A percentile compares a stretch with the other conserved stretches of the same genome.
Evolutionary conservation across 2,888 invertebrate genomes (phyloP).

Genomic region (Dichetophora obliterata): DNA sequence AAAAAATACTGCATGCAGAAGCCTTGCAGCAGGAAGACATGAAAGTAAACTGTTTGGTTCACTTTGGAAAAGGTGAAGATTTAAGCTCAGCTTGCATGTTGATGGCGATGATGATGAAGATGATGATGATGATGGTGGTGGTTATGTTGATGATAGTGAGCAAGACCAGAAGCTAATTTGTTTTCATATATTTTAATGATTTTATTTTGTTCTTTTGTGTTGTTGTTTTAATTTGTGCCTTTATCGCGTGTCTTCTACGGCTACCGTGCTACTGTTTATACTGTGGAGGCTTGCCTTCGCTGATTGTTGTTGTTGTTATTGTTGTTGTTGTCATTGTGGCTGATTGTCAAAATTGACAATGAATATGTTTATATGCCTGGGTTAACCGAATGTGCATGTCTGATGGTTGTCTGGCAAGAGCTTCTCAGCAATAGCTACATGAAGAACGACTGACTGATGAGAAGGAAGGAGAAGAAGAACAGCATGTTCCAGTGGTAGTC

Average conservation of each 20-base stretch:
- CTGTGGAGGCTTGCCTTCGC: slow-evolving; percentile 43
- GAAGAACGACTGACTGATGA: not conserved
- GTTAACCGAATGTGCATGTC: slow-evolving; percentile 58
- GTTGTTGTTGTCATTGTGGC: slow-evolving; percentile 47
- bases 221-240: not conserved
- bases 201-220: not conserved
- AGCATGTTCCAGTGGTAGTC: not conserved
- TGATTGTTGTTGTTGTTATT: slow-evolving; percentile 11
- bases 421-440: slow-evolving; percentile 9
- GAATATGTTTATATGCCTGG: slow-evolving; percentile 51
- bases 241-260: slow-evolving; percentile 51
- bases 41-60: not conserved
- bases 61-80: slow-evolving; percentile 20
- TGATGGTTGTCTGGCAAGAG: slow-evolving; percentile 62
- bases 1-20: not conserved
- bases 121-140: too few species aligned
- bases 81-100: slow-evolving; percentile 21
- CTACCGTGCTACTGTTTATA: slow-evolving; percentile 46
- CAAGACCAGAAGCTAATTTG: slow-evolving; percentile 67
- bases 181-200: slow-evolving; percentile 48
- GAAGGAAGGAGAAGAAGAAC: slow-evolving; percentile 10
- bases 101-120: not conserved
- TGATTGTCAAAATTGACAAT: slow-evolving; percentile 66
- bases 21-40: not conserved
- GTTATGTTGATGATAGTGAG: not conserved